A percentile compares a stretch with the other conserved stretches of the same genome.
phyloP scores from a whole-genome alignment of 2,797 vertebrate genomes.

The Menidia menidia region DNA sequence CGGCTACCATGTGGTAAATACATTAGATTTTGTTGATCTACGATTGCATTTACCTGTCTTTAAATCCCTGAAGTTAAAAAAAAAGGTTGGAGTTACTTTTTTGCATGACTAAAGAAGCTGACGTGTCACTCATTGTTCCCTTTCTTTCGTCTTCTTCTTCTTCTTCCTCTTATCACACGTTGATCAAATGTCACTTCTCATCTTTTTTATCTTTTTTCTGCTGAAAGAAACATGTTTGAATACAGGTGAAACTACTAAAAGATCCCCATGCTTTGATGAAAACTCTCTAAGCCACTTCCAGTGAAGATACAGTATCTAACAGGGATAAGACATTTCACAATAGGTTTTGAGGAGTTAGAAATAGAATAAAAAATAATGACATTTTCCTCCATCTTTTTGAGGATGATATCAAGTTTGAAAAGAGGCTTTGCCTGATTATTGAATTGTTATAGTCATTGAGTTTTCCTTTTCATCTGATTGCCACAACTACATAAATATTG shows the following conservation, averaged over 20 bases:
- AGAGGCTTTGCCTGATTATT: no score
- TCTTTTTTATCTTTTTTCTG: conserved; percentile 3
- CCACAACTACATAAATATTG: no score
- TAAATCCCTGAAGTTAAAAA: no score
- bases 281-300: background rate
- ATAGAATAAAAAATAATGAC: no score
- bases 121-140: background rate
- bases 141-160: background rate
- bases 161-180: conserved; percentile 10
- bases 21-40: no score
- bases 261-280: background rate
- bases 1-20: background rate
- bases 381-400: no score
- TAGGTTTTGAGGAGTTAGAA: no score
- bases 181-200: conserved; percentile 6
- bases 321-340: no score
- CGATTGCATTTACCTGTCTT: no score
- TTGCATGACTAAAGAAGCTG: conserved; percentile 11
- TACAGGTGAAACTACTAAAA: conserved; percentile 18
- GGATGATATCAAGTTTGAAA: no score
- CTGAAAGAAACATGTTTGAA: conserved; percentile 9
- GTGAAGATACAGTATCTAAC: background rate
- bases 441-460: no score
- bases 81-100: background rate
- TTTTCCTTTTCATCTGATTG: no score